Conservation (phyloP, 2,888 invertebrate genomes). For the Chymomyza fuscimana region DNA sequence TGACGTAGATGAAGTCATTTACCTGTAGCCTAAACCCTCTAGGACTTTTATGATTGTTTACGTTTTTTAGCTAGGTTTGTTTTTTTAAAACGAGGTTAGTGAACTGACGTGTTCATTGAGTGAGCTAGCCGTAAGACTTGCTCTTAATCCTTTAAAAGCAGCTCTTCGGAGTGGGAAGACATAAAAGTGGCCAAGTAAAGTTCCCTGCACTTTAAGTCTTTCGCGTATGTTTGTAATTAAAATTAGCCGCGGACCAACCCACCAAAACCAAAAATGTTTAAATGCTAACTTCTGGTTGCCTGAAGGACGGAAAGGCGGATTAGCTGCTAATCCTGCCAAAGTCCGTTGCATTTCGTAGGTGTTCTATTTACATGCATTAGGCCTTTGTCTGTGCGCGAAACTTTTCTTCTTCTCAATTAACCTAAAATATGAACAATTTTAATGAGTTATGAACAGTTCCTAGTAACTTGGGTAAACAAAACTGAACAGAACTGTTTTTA, state of each 20-base stretch:
- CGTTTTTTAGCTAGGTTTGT: slow-evolving; percentile 21
- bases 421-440: slow-evolving; percentile 36
- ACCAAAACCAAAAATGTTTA: slow-evolving; percentile 31
- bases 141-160: not conserved
- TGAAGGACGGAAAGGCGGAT: slow-evolving; percentile 41
- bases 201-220: not conserved
- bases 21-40: slow-evolving; percentile 23
- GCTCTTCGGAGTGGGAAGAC: too few relatives aligned
- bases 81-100: slow-evolving; percentile 31
- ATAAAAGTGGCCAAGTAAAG: too few relatives aligned
- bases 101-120: slow-evolving; percentile 24
- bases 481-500: not conserved
- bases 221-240: slow-evolving; percentile 62
- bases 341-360: slow-evolving; percentile 19
- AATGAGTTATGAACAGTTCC: slow-evolving; percentile 34
- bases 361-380: slow-evolving; percentile 50
- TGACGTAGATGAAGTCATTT: not conserved
- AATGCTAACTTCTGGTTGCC: not conserved
- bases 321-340: slow-evolving; percentile 51
- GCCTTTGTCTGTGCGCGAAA: slow-evolving; percentile 30
- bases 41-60: slow-evolving; percentile 41
- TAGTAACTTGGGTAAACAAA: not conserved
- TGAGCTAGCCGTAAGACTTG: too few relatives aligned
- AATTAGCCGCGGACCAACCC: slow-evolving; percentile 63
- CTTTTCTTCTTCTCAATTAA: slow-evolving; percentile 39